Evolutionary conservation across 2,888 invertebrate genomes (phyloP).

Genomic region (Drosophila glabriapex): DNA sequence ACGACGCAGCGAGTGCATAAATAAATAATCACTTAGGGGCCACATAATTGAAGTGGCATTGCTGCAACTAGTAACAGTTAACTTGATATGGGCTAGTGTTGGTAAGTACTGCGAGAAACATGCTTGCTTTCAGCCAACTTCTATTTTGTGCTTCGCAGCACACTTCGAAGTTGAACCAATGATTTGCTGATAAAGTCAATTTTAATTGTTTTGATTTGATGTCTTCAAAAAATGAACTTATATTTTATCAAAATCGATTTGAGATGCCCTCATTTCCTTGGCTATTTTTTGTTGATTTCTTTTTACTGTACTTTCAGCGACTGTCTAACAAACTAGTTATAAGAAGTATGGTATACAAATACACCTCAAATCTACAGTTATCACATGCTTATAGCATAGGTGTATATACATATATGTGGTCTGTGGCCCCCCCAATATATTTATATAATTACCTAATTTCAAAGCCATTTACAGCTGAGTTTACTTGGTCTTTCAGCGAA

Average conservation of each 20-base stretch:
- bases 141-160: neutral
- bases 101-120: conserved; percentile 1
- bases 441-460: neutral
- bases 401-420: neutral
- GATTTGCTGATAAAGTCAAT: neutral
- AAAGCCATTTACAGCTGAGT: neutral
- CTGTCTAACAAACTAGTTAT: neutral
- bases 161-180: neutral
- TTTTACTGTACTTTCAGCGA: neutral
- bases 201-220: neutral
- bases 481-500: neutral
- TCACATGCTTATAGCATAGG: neutral
- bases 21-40: conserved; percentile 32
- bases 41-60: conserved; percentile 11
- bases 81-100: conserved; percentile 19
- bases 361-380: neutral
- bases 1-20: conserved; percentile 25
- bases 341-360: too few relatives aligned
- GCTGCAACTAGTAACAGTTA: conserved; percentile 11
- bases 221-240: neutral
- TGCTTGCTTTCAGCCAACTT: neutral
- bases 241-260: neutral
- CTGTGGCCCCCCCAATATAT: neutral
- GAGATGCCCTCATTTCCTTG: neutral
- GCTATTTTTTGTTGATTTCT: neutral